Evolutionary conservation across 2,797 vertebrate genomes (phyloP).

Genomic region (Chelmon rostratus): DNA sequence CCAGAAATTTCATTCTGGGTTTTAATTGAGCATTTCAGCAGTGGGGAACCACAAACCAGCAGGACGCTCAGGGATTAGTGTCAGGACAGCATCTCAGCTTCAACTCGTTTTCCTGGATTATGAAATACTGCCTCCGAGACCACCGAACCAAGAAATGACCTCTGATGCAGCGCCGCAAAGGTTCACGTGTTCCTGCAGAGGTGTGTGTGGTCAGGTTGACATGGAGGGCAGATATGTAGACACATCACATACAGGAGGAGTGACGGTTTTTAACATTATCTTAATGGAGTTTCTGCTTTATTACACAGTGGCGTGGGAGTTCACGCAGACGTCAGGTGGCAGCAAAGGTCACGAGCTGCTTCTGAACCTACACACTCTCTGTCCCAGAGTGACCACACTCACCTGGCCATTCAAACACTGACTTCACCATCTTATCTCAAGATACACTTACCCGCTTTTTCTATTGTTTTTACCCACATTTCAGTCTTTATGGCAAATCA

Average conservation of each 20-base stretch:
- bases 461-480: neutral
- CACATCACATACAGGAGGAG: neutral
- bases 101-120: constrained; percentile 7
- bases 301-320: neutral
- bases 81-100: constrained; percentile 39
- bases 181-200: neutral
- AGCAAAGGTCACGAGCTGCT: neutral
- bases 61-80: constrained; percentile 62
- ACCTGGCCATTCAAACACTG: neutral
- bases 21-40: constrained; percentile 65
- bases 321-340: constrained; percentile 11
- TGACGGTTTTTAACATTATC: constrained; percentile 33
- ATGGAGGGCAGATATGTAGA: neutral
- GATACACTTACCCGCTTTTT: neutral
- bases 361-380: neutral
- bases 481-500: neutral
- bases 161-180: neutral
- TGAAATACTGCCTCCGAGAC: constrained; percentile 13
- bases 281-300: constrained; percentile 33
- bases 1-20: constrained; percentile 13
- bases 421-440: neutral
- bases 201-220: neutral
- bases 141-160: constrained; percentile 29
- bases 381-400: neutral
- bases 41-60: constrained; percentile 19